Percentiles rank a stretch among this genome's conserved stretches.
Evolutionary conservation across 2,888 invertebrate species (phyloP).

Genomic region (Dryocosmus kuriphilus): DNA sequence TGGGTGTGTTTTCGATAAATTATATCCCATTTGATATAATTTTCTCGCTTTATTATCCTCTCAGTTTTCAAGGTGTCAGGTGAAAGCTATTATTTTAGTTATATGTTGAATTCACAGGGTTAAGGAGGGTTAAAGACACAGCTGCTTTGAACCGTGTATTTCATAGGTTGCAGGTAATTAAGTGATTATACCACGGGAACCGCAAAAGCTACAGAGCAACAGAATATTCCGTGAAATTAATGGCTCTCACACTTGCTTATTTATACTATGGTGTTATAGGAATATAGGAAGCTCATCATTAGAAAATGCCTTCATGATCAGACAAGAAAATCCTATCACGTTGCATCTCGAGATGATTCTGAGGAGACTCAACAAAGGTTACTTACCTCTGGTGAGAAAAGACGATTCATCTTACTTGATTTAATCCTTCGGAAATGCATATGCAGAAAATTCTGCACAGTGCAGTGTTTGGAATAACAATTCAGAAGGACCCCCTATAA

Average conservation of each 20-base stretch:
- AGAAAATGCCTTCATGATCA: conserved; percentile 10
- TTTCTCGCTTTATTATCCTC: background rate
- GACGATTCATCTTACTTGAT: conserved; percentile 14
- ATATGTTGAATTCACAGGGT: background rate
- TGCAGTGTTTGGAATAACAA: background rate
- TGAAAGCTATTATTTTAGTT: background rate
- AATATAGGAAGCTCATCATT: background rate
- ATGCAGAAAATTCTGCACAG: too few relatives aligned
- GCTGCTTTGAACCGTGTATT: background rate
- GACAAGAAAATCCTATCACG: conserved; percentile 10
- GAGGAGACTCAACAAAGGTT: background rate
- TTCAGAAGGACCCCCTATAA: background rate
- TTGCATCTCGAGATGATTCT: conserved; percentile 5
- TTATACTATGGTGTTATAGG: background rate
- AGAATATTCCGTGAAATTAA: background rate
- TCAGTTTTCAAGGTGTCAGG: background rate
- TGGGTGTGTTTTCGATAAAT: background rate
- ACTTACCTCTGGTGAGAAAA: background rate
- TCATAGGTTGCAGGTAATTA: background rate
- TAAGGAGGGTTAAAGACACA: background rate
- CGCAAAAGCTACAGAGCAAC: background rate
- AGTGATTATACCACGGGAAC: background rate
- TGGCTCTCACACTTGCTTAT: background rate
- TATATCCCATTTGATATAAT: background rate
- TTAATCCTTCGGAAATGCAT: conserved; percentile 23